phyloP scores from a whole-genome alignment of 2,888 invertebrate species.

The Sylvicola cinctus region DNA sequence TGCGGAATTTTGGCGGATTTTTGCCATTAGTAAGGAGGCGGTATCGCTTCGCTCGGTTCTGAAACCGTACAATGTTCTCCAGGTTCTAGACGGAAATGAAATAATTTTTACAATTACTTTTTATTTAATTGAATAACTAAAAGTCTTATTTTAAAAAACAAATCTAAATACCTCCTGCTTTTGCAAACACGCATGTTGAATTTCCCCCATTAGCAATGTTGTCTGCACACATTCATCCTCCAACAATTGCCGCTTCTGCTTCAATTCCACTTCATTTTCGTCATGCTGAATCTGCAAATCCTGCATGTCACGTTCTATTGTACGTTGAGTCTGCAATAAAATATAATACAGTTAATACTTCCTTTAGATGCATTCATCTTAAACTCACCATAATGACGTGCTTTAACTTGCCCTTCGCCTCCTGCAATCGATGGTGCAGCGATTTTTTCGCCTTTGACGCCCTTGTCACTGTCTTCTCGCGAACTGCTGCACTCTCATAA shows the following conservation, averaged over 20 bases:
- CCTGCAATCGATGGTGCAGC: conserved; percentile 34
- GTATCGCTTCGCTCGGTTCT: background rate
- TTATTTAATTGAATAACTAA: too few relatives aligned
- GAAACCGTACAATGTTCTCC: background rate
- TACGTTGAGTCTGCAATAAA: background rate
- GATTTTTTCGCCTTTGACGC: conserved; percentile 28
- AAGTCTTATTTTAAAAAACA: background rate
- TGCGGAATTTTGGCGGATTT: background rate
- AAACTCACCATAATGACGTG: conserved; percentile 27
- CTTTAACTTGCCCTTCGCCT: conserved; percentile 34
- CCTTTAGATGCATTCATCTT: background rate
- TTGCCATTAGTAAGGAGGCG: background rate
- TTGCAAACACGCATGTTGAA: background rate
- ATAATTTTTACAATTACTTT: background rate
- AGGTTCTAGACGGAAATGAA: background rate
- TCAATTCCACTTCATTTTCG: background rate
- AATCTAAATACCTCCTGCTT: background rate
- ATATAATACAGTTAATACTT: background rate
- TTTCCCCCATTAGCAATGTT: background rate
- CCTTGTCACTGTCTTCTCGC: conserved; percentile 28
- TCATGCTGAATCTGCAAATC: background rate
- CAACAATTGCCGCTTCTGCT: background rate
- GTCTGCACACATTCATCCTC: background rate
- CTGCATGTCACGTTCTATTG: background rate
- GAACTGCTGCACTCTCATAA: conserved; percentile 32